Base-by-base conservation (phyloP, 2,113 vertebrate species). In the Struthidea cinerea region DNA sequence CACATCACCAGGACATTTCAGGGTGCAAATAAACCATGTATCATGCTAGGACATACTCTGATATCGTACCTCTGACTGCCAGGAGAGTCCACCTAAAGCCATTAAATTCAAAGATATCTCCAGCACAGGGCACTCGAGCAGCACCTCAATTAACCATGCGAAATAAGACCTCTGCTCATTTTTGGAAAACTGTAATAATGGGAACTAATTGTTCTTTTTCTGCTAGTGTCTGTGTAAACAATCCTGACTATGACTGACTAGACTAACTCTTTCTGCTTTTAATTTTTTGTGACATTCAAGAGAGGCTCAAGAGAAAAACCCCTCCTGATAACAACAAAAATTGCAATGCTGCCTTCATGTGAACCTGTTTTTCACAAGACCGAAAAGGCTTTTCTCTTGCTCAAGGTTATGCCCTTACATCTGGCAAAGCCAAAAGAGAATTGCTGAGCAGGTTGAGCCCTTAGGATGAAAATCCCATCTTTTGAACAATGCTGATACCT, bases 1-100 rank as follows among this genome's bases (percentile, higher is more conserved):
- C 73, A 97, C 59, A 6, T 97, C 96, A 96, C 78, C 86, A 70
- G 50, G 67, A 94, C 96, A 95, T 96, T 97, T 71, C 94, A 96
- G 93, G 85, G 75, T 69, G 96, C 88, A 97, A 96, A 97, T 93
- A 97, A 96, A 86, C 90, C 85, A 74, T 81, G 71, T 67, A 95
- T 95, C 90, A 90, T 56, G 80, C 30, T 74, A 84, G 91, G 44
- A 89, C 64, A 64, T 60, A 73, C 84, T 86, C 87, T 74, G 79
- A 28, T 67, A 35, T 37, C 91, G 44, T 57, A 77, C 67, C 21
- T 80, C 50, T 32, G 57, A 23, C 78, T 88, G 52, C 65, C 79
- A 82, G 35, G 32, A 71, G 16, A 91, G 37, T 49, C n/a, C 50
- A 44, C 13, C n/a, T 32, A 83, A 61, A 61, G 30, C 39, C 56